Percentiles rank a stretch among this genome's conserved stretches.
Evolutionary conservation across 2,797 vertebrate species (phyloP).

Genomic region (Arremon brunneinucha): DNA sequence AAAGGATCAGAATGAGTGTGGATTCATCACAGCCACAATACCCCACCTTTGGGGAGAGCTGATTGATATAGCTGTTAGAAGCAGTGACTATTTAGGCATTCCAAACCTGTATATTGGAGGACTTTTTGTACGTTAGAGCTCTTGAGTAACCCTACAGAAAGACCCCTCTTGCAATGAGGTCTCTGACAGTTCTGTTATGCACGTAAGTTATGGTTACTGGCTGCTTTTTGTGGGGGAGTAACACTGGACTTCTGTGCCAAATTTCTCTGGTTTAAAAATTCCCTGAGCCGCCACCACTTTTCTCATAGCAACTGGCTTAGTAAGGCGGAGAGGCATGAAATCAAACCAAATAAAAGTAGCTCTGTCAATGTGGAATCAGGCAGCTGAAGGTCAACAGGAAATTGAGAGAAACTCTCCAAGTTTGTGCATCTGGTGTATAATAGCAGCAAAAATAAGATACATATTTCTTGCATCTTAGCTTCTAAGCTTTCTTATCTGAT

Average conservation of each 20-base stretch:
- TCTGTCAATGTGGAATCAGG: conserved; percentile 24
- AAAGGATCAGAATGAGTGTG: not conserved
- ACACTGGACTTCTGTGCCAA: conserved; percentile 30
- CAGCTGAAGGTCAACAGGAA: conserved; percentile 59
- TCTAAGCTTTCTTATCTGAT: not conserved
- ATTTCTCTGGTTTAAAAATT: conserved; percentile 55
- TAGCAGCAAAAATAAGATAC: not conserved
- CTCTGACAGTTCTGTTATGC: not conserved
- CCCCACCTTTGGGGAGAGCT: not conserved
- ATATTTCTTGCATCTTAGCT: not conserved
- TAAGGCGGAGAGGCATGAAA: conserved; percentile 33
- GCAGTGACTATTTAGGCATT: not conserved
- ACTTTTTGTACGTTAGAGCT: not conserved
- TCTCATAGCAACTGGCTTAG: conserved; percentile 55
- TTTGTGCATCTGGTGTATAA: conserved; percentile 19
- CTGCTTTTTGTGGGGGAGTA: conserved; percentile 24
- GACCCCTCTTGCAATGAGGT: not conserved
- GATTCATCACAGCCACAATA: not conserved
- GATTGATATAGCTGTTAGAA: not conserved
- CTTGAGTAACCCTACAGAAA: not conserved
- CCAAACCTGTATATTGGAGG: not conserved
- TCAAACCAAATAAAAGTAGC: conserved; percentile 40
- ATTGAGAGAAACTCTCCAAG: conserved; percentile 3
- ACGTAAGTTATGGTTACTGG: not conserved
- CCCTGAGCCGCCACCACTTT: conserved; percentile 19